phyloP scores from a whole-genome alignment of 2,888 invertebrate genomes.

The Tuta absoluta region DNA sequence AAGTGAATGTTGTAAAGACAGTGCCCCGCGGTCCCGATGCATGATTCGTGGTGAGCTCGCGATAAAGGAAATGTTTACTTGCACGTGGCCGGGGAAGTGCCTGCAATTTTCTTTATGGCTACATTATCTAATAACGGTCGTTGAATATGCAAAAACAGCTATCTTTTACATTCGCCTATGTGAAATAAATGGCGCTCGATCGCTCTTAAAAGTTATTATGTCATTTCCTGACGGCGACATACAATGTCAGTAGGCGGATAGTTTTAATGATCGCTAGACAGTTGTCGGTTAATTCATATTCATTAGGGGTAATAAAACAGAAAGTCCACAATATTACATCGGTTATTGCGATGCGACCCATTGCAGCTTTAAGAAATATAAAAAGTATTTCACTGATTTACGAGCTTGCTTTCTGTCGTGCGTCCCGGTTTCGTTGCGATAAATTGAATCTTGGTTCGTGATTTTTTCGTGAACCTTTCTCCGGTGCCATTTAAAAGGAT shows the following conservation, averaged over 20 bases:
- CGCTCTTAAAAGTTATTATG: conserved; percentile 45
- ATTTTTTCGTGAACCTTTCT: conserved; percentile 53
- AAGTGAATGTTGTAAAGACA: conserved; percentile 42
- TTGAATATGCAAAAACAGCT: conserved; percentile 50
- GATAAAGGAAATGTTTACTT: conserved; percentile 49
- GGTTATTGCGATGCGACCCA: conserved; percentile 41
- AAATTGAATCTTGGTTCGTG: conserved; percentile 50
- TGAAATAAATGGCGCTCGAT: conserved; percentile 45
- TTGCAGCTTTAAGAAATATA: conserved; percentile 47
- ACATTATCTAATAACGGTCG: conserved; percentile 53
- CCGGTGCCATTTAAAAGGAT: conserved; percentile 53
- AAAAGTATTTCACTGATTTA: conserved; percentile 48
- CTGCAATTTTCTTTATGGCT: conserved; percentile 58
- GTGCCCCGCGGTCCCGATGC: conserved; percentile 45
- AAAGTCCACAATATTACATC: conserved; percentile 23
- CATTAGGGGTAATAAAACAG: conserved; percentile 39
- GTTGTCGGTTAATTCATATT: conserved; percentile 40
- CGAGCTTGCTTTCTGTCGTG: conserved; percentile 41
- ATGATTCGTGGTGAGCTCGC: conserved; percentile 43
- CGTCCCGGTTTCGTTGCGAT: conserved; percentile 46
- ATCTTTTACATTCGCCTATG: conserved; percentile 43
- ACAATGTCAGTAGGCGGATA: conserved; percentile 39
- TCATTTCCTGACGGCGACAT: conserved; percentile 43
- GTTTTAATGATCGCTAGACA: conserved; percentile 39
- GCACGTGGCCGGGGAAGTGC: conserved; percentile 47